A percentile compares a stretch with the other conserved stretches of the same genome.
These are phyloP conservation scores for Cephus nigrinus DNA, from an alignment of 2,888 invertebrate genomes.

Conservation along the genomic window DNA sequence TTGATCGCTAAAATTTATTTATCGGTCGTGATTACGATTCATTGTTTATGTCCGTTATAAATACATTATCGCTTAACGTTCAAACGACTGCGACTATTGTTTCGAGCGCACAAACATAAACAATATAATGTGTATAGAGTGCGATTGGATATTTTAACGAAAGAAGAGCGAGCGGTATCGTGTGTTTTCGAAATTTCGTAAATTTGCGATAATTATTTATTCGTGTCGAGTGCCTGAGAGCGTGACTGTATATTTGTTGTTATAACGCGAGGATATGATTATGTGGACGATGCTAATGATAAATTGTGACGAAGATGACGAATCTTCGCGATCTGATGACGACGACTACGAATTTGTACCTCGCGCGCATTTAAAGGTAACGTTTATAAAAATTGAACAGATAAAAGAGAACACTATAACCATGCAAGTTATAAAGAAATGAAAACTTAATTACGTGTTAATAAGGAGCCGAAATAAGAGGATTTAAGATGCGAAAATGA, in stretches of 20 bases:
- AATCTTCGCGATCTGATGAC: not conserved
- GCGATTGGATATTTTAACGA: slow-evolving; percentile 1
- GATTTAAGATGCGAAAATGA: slow-evolving; percentile 15
- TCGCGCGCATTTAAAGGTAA: slow-evolving; percentile 52
- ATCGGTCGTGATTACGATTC: slow-evolving; percentile 3
- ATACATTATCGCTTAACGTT: not conserved
- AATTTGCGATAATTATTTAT: not conserved
- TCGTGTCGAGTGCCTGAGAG: not conserved
- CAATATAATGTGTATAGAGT: slow-evolving; percentile 14
- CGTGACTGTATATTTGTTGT: slow-evolving; percentile 29
- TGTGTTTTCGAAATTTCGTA: not conserved
- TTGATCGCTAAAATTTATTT: not conserved
- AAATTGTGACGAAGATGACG: not conserved
- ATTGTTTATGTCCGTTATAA: slow-evolving; percentile 3
- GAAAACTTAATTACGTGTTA: slow-evolving; percentile 9
- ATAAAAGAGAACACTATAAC: slow-evolving; percentile 32
- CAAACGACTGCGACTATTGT: slow-evolving; percentile 1
- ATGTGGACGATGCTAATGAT: not conserved
- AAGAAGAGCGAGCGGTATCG: not conserved
- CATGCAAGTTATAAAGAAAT: slow-evolving; percentile 12
- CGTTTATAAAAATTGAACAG: slow-evolving; percentile 37
- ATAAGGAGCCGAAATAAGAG: slow-evolving; percentile 16
- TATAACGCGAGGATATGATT: slow-evolving; percentile 33
- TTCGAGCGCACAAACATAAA: slow-evolving; percentile 21
- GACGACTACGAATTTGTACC: slow-evolving; percentile 43